phyloP scores from a whole-genome alignment of 2,888 invertebrate species.

The Schizotus pectinicornis region DNA sequence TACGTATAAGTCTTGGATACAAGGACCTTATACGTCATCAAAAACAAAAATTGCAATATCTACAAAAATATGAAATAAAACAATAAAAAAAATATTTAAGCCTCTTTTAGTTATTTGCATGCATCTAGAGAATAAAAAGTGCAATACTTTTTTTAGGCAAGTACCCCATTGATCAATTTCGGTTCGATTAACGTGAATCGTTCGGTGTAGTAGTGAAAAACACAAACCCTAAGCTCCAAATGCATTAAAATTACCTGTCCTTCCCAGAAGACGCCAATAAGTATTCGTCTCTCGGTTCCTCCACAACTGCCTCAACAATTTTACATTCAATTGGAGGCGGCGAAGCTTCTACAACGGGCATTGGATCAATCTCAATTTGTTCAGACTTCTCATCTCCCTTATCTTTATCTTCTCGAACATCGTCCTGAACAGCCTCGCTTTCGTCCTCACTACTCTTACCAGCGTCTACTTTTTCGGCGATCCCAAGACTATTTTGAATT shows the following conservation, averaged over 20 bases:
- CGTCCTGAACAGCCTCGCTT: conserved; percentile 3
- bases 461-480: conserved; percentile 3
- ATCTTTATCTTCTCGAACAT: conserved; percentile 3
- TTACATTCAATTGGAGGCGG: not conserved
- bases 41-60: no score
- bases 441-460: conserved; percentile 14
- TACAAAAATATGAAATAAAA: no score
- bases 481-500: no score
- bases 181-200: no score
- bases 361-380: not conserved
- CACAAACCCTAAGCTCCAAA: conserved; percentile 1
- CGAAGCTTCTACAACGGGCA: conserved; percentile 7
- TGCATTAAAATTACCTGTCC: conserved; percentile 63
- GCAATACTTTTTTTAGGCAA: no score
- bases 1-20: no score
- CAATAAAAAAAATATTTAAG: no score
- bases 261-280: conserved; percentile 73
- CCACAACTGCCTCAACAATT: conserved; percentile 26
- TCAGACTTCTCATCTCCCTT: conserved; percentile 4
- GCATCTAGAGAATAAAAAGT: no score
- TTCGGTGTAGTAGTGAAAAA: no score
- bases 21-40: no score
- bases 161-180: no score
- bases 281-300: conserved; percentile 56
- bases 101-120: no score